Percentiles rank a stretch among this genome's conserved stretches.
Evolutionary conservation across 2,888 invertebrate genomes (phyloP).

Genomic region (Chalcis sispes): DNA sequence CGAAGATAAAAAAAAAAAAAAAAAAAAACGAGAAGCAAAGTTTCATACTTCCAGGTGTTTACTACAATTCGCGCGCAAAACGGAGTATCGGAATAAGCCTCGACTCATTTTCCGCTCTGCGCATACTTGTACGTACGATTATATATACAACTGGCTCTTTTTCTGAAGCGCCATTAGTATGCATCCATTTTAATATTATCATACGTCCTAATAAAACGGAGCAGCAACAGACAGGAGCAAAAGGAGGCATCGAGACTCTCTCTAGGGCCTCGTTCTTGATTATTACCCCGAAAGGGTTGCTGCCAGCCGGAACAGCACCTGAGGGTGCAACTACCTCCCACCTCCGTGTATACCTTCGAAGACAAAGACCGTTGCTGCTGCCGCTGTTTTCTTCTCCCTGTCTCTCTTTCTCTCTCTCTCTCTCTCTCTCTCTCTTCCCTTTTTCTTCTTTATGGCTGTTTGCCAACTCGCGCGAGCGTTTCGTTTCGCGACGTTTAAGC

Average conservation of each 20-base stretch:
- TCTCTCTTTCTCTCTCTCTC: no score
- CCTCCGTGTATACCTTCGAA: constrained; percentile 45
- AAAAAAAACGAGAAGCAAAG: no score
- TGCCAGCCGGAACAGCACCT: constrained; percentile 71
- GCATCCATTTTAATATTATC: constrained; percentile 70
- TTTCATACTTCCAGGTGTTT: no score
- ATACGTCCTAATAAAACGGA: constrained; percentile 72
- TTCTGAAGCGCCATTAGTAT: constrained; percentile 64
- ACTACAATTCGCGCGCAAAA: no score
- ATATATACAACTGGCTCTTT: neutral
- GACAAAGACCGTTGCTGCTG: constrained; percentile 12
- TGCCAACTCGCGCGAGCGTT: constrained; percentile 59
- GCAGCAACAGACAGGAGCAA: constrained; percentile 24
- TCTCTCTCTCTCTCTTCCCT: constrained; percentile 1
- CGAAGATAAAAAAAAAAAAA: no score
- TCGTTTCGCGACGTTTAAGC: constrained; percentile 50
- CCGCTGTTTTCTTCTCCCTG: constrained; percentile 9
- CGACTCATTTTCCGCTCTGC: no score
- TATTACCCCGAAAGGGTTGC: constrained; percentile 75
- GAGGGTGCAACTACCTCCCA: constrained; percentile 70
- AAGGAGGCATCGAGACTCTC: constrained; percentile 60
- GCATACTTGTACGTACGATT: no score
- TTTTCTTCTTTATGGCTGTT: constrained; percentile 63
- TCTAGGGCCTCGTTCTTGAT: constrained; percentile 74
- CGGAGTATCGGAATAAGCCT: neutral